Base-by-base conservation (phyloP, 2,888 invertebrate species). In the Rhagium mordax region DNA sequence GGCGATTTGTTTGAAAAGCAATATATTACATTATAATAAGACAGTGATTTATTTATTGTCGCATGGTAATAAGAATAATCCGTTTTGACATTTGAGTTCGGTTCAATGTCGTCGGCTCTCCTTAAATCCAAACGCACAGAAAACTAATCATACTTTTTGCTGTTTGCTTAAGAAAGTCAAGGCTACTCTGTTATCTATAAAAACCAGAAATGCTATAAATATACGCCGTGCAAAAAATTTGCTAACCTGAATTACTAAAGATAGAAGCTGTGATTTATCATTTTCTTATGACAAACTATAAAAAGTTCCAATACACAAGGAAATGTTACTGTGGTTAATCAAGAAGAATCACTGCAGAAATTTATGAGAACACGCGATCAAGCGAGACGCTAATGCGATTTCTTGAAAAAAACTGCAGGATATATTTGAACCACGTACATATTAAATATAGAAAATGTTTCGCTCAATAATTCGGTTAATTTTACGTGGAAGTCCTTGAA, bases 81-180 rank as follows among this genome's bases (percentile, higher is more conserved):
- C 7, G 13, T 59, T 57, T 57, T 57, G 57, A 29, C 57, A 57
- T 57, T 57, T 29, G 13, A 41, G 29, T 16, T 59, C 8, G 33
- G 33, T 59, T 59, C 33, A 59, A 33, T 59, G 59, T 33, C 33
- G 29, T 6, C 2, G 33, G 59, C 18, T 24, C 18, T 55, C 13
- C 41, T 59, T 59, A n/a, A n/a, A 27, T 27, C 24, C 8, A 57
- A 57, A 57, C 59, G 16, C 18, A 59, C 33, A 33, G 13, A 29
- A 33, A 59, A 24, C 10, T 59, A 33, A 59, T 59, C 33, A 59
- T 20, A 24, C 7, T 55, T 55, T 55, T 59, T 59, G 8, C 29
- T 18, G 20, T 59, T 57, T 59, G 59, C 13, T 59, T 59, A 59
- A 59, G 59, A 24, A 59, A 59, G 59, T 59, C 59, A 59, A 59